Base-by-base conservation (phyloP, 2,888 invertebrate species). In the Euplexia lucipara region DNA sequence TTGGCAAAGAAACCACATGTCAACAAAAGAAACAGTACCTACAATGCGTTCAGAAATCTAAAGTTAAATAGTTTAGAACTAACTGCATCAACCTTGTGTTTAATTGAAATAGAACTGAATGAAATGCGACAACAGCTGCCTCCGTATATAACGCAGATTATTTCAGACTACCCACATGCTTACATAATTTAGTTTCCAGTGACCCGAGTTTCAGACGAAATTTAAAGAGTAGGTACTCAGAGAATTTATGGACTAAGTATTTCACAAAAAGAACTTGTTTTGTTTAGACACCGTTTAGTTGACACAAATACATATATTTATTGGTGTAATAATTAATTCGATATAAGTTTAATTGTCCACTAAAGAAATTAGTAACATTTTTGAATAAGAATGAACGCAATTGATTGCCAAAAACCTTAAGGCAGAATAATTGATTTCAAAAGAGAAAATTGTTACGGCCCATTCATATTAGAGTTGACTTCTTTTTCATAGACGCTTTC, bases 71-170 rank as follows among this genome's bases (percentile, higher is more conserved):
- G 77, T 71, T 66, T 69, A 41, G 37, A 49, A 59, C 63, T 67
- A 70, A 77, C 73, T 79, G 82, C 83, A 82, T 53, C 81, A 80
- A 70, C 85, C 85, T 86, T 85, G 83, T 70, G 56, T 44, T 47
- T 54, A 58, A 69, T 81, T 76, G 56, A 86, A 86, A 86, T 86
- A 86, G 84, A 83, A 60, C 65, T 68, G 67, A 70, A 69, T 76
- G 77, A 81, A 64, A 72, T 70, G 81, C 64, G 57, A 54, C 70
- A 79, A 77, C 86, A 85, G 85, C 86, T 85, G 86, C 62, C 61
- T 66, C 53, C 52, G 64, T 64, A 53, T 57, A 70, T 64, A 69
- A 75, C 60, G 14, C 41, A 35, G 63, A 56, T 69, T 64, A 58
- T 69, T 70, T 75, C 54, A 62, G 67, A 61, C 54, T 70, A 71